Base-by-base conservation (phyloP, 2,888 invertebrate genomes). In the Latrodectus elegans region DNA sequence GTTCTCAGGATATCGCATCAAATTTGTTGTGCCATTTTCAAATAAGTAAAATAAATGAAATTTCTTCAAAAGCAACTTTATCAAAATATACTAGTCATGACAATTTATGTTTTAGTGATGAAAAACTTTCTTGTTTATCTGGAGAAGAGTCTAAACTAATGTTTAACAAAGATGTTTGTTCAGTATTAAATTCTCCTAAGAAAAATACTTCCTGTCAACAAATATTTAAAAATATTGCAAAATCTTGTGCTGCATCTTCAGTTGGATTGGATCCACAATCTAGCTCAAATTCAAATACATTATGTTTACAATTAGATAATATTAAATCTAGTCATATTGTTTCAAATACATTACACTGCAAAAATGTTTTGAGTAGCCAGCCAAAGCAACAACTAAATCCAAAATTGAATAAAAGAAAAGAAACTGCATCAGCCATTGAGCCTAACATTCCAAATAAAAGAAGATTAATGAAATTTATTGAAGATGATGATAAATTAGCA, bases 81-180 rank as follows among this genome's bases (percentile, higher is more conserved):
- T 53, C 55, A 14, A 68, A 70, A 55, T 55, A 14, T 60, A 8
- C 38, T 22, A 82, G 68, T 22, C 82, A 82, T 55, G 82, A 82
- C 70, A 75, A 75, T 17, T 17, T 75, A 26, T 75, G 68, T 12
- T 70, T 68, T 17, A 17, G 49, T 17, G 75, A 75, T 15, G 65
- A 22, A 15, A 22, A n/a, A 68, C 26, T 75, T 9, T 49, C 55
- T 17, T 75, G 55, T 75, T 70, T 82, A 60, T 60, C 52, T 75
- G 75, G 70, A 70, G 53, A n/a, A 22, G 68, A 75, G 17, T 49
- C 74, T 8, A 75, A 75, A n/a, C 73, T 9, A 73, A 15, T 22
- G 17, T 49, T 81, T 6, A 81, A 81, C 53, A 15, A 49, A 38
- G 53, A 26, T 78, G n/a, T 49, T 60, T 60, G 60, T 8, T 60